Percentiles rank a stretch among this genome's conserved stretches.
Conservation (phyloP, 2,797 vertebrate genomes). For the Sylvilagus floridanus region DNA sequence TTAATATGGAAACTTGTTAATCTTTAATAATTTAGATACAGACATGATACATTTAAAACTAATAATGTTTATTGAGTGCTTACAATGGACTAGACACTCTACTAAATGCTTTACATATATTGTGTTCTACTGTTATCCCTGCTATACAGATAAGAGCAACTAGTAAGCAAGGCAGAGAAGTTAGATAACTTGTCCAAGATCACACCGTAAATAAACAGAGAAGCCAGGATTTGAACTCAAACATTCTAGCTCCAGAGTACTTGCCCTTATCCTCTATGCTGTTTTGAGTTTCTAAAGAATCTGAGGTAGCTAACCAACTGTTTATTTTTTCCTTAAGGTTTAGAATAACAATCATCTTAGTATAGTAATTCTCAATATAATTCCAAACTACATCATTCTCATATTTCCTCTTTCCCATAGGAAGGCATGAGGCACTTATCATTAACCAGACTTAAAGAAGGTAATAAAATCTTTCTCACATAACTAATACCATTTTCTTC, state of each 20-base stretch:
- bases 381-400: neutral
- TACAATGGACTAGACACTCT: neutral
- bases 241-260: neutral
- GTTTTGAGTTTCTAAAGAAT: neutral
- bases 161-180: neutral
- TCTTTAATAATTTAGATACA: neutral
- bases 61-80: neutral
- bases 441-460: neutral
- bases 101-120: neutral
- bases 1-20: constrained; percentile 16
- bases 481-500: neutral
- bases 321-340: neutral
- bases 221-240: neutral
- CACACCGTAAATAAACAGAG: neutral
- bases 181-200: neutral
- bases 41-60: neutral
- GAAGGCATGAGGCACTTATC: neutral
- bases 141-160: neutral
- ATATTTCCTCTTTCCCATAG: neutral
- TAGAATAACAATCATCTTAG: neutral
- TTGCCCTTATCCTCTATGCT: neutral
- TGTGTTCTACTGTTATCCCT: neutral
- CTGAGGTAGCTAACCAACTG: neutral
- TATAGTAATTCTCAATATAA: neutral
- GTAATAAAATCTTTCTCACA: neutral